Base-by-base conservation (phyloP, 2,797 vertebrate genomes). In the Hyperoplus immaculatus region DNA sequence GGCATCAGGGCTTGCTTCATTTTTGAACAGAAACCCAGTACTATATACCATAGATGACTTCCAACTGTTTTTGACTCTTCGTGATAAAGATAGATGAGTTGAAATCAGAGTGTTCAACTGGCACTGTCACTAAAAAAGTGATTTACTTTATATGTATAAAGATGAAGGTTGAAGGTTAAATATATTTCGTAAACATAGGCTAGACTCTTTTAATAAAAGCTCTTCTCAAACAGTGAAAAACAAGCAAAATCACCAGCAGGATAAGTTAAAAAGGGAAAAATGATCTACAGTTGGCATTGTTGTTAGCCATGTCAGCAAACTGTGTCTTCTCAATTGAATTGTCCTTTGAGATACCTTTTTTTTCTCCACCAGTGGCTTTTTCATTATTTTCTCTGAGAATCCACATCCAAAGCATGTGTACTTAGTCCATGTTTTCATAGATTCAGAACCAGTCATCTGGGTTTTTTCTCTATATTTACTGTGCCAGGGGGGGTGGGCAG, bases 391-490 rank as follows among this genome's bases (percentile, higher is more conserved):
- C 91, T 85, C 93, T 85, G 15, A 86, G 87, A 93, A 91, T 93
- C 92, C 92, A 93, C 93, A 92, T 93, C 87, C 89, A 92, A 93
- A 91, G 92, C 90, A 92, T 29, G 90, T 89, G 91, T 93, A 92
- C 93, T 95, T 92, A 92, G 85, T 80, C 46, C 55, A 13, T 94
- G 92, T 94, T 95, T 94, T 90, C 77, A 88, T 88, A 95, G 91
- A 94, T 94, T 86, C 87, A 78, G 67, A 93, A 92, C 84, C 85
- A 88, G 90, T 92, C 93, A 93, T 93, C 92, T 93, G 92, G 92
- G 92, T 91, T 94, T 91, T 91, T 83, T 94, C 90, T 93, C 86
- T 85, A 61, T 86, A 63, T 92, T 92, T 89, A 92, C 90, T 85
- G 87, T 86, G 89, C 89, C 89, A 91, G 67, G 72, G 69, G 74